Base-by-base conservation (phyloP, 2,888 invertebrate genomes). In the Eristalis arbustorum region DNA sequence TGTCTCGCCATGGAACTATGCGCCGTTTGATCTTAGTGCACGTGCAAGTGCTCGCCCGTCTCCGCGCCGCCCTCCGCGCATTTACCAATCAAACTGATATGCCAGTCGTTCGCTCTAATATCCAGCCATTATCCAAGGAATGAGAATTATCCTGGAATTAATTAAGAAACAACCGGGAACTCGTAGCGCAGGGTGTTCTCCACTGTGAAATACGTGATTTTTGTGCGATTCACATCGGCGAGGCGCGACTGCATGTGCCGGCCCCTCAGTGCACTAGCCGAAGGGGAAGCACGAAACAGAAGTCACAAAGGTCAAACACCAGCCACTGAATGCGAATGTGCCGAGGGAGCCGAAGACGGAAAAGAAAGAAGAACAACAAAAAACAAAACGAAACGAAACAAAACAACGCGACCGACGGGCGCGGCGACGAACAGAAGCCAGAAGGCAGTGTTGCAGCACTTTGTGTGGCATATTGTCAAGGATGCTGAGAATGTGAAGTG, bases 231-330 rank as follows among this genome's bases (percentile, higher is more conserved):
- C 76, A 67, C 84, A 67, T 37, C 56, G 49, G 56, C 74, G 1
- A 49, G 18, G 49, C 18, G 49, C 49, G 49, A 59, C 31, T 49
- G 61, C 66, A 62, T 22, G 31, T 42, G 18, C 68, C 56, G 23
- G 31, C 63, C 64, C 22, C 23, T 11, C 42, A 37, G 31, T 62
- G 71, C 71, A 31, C 3, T 63, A 25, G 6, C 59, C 59, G 23
- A 71, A 68, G 37, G 64, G 63, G 63, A 66, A 34, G 64, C 59
- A 28, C 40, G 22, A 25, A 23, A 49, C 49, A 80, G 62, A 73
- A 73, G 76, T 68, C 67, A 76, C 62, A 81, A 85, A 85, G 84
- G 84, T 85, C 84, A 85, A 85, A 85, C 81, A 85, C 84, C 84
- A 81, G 81, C 68, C 76, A 68, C 76, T 76, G 81, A 76, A 77